Evolutionary conservation across 2,113 vertebrate genomes (phyloP).

Genomic region (Tragelaphus buxtoni): DNA sequence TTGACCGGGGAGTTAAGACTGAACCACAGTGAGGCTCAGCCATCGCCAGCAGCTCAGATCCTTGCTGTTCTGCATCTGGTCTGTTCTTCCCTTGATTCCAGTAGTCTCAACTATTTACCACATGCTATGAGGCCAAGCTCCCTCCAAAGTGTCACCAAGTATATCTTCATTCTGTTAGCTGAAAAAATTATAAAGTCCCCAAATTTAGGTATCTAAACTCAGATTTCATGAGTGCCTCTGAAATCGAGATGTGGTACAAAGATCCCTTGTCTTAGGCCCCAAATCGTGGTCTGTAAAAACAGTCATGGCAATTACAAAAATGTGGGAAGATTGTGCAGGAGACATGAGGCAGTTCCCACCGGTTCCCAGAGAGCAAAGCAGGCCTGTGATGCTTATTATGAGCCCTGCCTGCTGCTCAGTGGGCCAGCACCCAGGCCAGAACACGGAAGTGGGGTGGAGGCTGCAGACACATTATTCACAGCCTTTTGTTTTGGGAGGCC

Average conservation of each 20-base stretch:
- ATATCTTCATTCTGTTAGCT: background rate
- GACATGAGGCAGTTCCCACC: background rate
- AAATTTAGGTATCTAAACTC: background rate
- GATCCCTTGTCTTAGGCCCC: background rate
- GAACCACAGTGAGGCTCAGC: background rate
- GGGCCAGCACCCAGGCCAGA: background rate
- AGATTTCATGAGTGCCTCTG: background rate
- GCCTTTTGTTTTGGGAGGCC: background rate
- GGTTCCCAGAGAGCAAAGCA: background rate
- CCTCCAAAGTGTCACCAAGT: background rate
- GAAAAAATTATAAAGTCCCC: background rate
- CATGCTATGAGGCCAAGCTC: background rate
- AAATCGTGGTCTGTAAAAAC: background rate
- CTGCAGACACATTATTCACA: too few species aligned
- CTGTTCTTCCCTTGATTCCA: too few species aligned
- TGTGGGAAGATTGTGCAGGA: fast-evolving
- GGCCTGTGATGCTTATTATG: background rate
- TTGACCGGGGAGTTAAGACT: background rate
- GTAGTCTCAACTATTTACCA: background rate
- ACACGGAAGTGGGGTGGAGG: background rate
- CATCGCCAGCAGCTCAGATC: too few species aligned
- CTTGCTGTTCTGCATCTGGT: background rate
- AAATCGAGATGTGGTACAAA: background rate
- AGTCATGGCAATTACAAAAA: background rate
- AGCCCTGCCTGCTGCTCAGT: background rate